These are phyloP conservation scores for Hippopotamus amphibius DNA, from an alignment of 2,113 vertebrate genomes.

Conservation along the genomic window DNA sequence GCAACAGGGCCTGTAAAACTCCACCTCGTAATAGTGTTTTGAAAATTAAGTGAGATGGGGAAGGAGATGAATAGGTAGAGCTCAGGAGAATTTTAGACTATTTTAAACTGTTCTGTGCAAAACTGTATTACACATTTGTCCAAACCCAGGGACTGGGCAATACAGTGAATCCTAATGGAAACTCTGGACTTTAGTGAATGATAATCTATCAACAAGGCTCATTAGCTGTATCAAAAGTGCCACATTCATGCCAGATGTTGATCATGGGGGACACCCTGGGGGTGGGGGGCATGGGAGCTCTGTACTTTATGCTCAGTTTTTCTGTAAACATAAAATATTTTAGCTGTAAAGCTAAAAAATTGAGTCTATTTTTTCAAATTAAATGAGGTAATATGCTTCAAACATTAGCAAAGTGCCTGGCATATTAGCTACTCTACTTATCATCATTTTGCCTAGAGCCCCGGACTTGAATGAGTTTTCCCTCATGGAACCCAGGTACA, in stretches of 20 bases:
- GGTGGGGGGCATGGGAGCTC: not conserved
- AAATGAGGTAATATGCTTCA: not conserved
- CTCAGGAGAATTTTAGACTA: no score
- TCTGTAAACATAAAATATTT: not conserved
- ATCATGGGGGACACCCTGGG: not conserved
- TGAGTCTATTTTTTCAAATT: not conserved
- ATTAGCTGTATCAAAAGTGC: fast-evolving
- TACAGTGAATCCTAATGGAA: not conserved
- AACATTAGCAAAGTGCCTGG: not conserved
- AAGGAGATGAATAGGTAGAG: not conserved
- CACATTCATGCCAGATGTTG: not conserved
- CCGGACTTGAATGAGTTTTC: not conserved
- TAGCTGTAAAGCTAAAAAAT: not conserved
- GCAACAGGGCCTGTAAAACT: not conserved
- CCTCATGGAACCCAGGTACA: not conserved
- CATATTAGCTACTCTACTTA: no score
- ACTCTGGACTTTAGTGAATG: not conserved
- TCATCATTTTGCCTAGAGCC: not conserved
- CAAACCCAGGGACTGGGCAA: no score
- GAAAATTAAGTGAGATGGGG: not conserved
- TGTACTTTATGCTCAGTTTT: not conserved
- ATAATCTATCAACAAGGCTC: not conserved
- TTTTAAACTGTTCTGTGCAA: not conserved
- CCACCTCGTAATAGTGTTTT: not conserved
- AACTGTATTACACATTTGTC: not conserved